Evolutionary conservation across 2,797 vertebrate genomes (phyloP), one percentile per base, ranked within the genome.

Genomic region (Platyrinchus mystaceus): DNA sequence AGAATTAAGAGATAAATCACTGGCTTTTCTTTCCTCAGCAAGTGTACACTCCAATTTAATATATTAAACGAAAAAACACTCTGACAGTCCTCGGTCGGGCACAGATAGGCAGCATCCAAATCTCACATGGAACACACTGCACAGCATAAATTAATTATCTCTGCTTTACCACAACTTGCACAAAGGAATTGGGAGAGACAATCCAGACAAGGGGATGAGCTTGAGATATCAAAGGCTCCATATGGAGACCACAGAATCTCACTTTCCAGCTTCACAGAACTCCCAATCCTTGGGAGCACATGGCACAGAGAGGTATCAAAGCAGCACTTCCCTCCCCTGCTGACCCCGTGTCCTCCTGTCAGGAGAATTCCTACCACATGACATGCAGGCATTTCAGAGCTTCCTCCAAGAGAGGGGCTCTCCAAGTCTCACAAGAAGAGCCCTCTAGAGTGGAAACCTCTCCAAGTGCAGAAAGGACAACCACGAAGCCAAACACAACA

Each of bases 191-290:
- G 89, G 93, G 91, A 97, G 95, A 96, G 96, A 71, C 95, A 95
- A 93, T 94, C 84, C 93, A 96, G 94, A 91, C 93, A 94, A 96
- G 95, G 95, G 87, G 93, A 84, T 89, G 90, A 83, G 90, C 83
- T 86, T 21, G 94, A 96, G 93, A 68, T 97, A 96, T 94, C 96
- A 96, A 97, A 97, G 91, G 92, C 70, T 97, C 96, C 96, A 96
- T 59, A 81, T 94, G 88, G 95, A 97, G 96, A 81, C 91, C 91
- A 74, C 39, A 68, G 96, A 94, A 96, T 84, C 91, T 95, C 91
- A 58, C 83, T 87, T 47, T 83, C 93, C 96, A 94, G 89, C 91
- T 87, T 83, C 93, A 15, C 69, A 79, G 84, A 93, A 41, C 81
- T 92, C 77, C n/a, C 68, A 73, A 69, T 78, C 94, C 87, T 67